Evolutionary conservation across 1,140 invertebrate species (phyloP), one percentile per base, ranked within the genome.

Genomic region (Pentalonia nigronervosa): DNA sequence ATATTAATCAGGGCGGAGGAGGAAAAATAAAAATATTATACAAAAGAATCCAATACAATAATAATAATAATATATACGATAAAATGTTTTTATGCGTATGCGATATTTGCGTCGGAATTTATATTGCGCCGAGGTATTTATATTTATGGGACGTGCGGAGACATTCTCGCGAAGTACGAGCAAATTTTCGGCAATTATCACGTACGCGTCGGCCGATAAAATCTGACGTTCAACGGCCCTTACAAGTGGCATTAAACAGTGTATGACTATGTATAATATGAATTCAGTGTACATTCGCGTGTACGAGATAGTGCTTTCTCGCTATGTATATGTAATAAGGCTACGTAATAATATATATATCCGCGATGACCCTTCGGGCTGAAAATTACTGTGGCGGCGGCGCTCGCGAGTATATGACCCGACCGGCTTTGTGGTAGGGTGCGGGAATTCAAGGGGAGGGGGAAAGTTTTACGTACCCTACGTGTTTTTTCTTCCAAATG

Each of bases 401-500:
- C 45, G 21, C 21, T 20, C 47, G 20, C n/a, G 48, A 53, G 60
- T 76, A 76, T 17, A 30, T 11, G 20, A 21, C 6, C 0, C 50
- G 48, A 21, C 50, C 50, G 50, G 21, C 21, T 53, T 4, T 41
- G 0, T 20, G 50, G 1, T 53, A n/a, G n/a, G n/a, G n/a, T n/a
- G n/a, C n/a, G 50, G 21, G 50, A n/a, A n/a, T n/a, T 30, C 14
- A 34, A 20, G 48, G 30, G 7, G 86, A 34, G 6, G 48, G 0
- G 20, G 34, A n/a, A 34, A 7, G 34, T 56, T 89, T 89, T 89
- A 89, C 88, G 88, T 25, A 17, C 21, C 23, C 88, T 89, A 89
- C 88, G 88, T 89, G 88, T 56, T 89, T 89, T 56, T 56, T 50
- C 88, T 56, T 17, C n/a, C 88, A 25, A 89, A 89, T 53, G 48